Evolutionary conservation across 2,888 invertebrate species (phyloP).

Genomic region (Ctenicera cuprea): DNA sequence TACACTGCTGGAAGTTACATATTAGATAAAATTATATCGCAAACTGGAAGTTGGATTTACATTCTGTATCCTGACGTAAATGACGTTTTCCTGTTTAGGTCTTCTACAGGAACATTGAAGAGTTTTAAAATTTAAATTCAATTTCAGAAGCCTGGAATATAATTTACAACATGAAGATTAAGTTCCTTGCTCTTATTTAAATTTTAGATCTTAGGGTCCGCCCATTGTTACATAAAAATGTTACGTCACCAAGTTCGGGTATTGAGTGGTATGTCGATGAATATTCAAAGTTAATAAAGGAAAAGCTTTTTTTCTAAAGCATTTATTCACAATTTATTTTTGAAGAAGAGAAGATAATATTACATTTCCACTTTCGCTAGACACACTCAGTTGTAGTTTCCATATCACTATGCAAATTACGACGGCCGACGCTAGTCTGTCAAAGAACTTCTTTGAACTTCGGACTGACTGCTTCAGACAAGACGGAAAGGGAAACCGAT

Average conservation of each 20-base stretch:
- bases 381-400: too few relatives aligned
- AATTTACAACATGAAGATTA: conserved; percentile 22
- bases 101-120: neutral
- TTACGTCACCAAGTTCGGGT: neutral
- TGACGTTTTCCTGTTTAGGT: conserved; percentile 12
- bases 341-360: too few relatives aligned
- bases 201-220: conserved; percentile 7
- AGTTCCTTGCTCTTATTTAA: conserved; percentile 25
- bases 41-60: conserved; percentile 22
- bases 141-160: conserved; percentile 19
- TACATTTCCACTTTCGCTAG: too few relatives aligned
- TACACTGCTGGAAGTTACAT: too few relatives aligned
- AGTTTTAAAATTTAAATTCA: conserved; percentile 26
- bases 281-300: too few relatives aligned
- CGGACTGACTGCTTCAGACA: too few relatives aligned
- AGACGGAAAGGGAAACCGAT: too few relatives aligned
- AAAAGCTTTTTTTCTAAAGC: too few relatives aligned
- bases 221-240: conserved; percentile 12
- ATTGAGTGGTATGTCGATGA: neutral
- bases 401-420: too few relatives aligned
- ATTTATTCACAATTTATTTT: too few relatives aligned
- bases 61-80: conserved; percentile 18
- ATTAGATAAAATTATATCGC: neutral
- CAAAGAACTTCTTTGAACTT: too few relatives aligned
- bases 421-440: too few relatives aligned